Percentiles rank a stretch among this genome's conserved stretches.
These are phyloP conservation scores for Cygnus buccinator DNA, from an alignment of 2,113 vertebrate genomes.

Conservation along the genomic window DNA sequence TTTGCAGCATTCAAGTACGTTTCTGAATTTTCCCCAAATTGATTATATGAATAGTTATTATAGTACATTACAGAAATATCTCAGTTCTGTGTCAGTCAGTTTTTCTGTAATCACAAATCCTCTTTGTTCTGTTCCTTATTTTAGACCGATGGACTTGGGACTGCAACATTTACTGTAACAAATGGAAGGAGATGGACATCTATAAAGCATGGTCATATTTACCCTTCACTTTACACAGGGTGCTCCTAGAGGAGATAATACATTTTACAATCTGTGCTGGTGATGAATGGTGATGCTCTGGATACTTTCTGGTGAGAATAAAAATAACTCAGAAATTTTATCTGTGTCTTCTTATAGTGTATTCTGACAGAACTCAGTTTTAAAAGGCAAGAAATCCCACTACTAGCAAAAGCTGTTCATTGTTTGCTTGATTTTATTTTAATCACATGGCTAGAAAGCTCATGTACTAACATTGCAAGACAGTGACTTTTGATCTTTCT, in stretches of 20 bases:
- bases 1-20: not conserved
- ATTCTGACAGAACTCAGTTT: not conserved
- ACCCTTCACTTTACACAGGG: not conserved
- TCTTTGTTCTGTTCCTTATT: not conserved
- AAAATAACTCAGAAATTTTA: not conserved
- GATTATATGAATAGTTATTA: not conserved
- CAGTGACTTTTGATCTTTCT: not conserved
- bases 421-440: not conserved
- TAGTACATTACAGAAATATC: not conserved
- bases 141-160: not conserved
- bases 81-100: not conserved
- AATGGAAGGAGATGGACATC: not conserved
- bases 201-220: constrained; percentile 9
- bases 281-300: not conserved
- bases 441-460: not conserved
- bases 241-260: not conserved
- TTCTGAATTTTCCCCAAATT: not conserved
- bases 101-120: not conserved
- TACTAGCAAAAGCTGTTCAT: not conserved
- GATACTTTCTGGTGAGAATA: constrained; percentile 15
- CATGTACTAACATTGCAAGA: not conserved
- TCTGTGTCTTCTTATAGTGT: not conserved
- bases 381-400: not conserved
- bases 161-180: not conserved
- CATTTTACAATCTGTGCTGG: not conserved